phyloP scores from a whole-genome alignment of 2,797 vertebrate species.

The Hippocampus kuda region DNA sequence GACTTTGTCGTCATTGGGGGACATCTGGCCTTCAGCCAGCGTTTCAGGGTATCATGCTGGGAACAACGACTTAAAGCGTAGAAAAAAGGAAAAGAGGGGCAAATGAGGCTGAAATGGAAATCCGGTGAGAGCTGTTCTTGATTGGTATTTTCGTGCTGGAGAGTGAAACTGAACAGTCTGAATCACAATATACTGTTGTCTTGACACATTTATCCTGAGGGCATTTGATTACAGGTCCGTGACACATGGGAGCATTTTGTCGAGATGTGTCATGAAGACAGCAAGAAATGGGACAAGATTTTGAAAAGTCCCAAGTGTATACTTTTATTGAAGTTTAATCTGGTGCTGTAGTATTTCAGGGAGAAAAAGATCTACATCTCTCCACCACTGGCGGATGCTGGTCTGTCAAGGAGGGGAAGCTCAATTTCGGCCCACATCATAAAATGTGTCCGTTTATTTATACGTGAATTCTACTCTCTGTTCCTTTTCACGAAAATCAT shows the following conservation, averaged over 20 bases:
- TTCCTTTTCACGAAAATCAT: too few relatives aligned
- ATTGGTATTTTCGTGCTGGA: constrained; percentile 14
- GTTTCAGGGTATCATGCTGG: constrained; percentile 12
- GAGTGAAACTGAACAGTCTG: constrained; percentile 29
- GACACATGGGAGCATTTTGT: constrained; percentile 9
- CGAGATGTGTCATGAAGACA: constrained; percentile 16
- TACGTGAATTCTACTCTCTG: too few relatives aligned
- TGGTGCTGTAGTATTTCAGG: too few relatives aligned
- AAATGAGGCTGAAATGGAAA: neutral
- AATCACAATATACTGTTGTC: neutral
- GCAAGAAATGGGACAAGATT: too few relatives aligned
- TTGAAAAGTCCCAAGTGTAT: too few relatives aligned
- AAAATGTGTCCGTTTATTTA: too few relatives aligned
- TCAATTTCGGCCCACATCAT: too few relatives aligned
- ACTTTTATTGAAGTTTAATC: too few relatives aligned
- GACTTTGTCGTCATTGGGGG: constrained; percentile 32
- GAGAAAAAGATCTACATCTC: too few relatives aligned
- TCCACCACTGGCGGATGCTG: too few relatives aligned
- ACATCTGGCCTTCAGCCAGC: constrained; percentile 24
- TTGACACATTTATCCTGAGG: neutral
- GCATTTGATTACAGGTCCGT: neutral
- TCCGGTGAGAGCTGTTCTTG: constrained; percentile 4
- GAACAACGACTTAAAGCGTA: constrained; percentile 5
- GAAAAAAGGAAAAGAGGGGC: neutral
- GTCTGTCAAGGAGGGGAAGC: too few relatives aligned